A percentile compares a stretch with the other conserved stretches of the same genome.
phyloP scores from a whole-genome alignment of 2,888 invertebrate species.

The Orthosia gothica region DNA sequence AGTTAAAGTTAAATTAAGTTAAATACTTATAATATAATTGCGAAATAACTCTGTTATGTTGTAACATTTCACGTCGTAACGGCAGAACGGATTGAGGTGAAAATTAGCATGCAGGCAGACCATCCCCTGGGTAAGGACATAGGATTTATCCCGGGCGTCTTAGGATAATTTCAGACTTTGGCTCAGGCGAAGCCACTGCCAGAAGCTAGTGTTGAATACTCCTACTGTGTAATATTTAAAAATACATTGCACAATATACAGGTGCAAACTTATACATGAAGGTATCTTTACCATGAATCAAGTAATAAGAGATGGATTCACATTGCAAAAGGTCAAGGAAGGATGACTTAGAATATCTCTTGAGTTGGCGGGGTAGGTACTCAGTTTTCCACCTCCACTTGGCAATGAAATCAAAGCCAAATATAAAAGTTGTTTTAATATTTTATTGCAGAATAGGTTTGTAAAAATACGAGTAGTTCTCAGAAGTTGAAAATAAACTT shows the following conservation, averaged over 20 bases:
- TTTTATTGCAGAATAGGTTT: constrained; percentile 4
- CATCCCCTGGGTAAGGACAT: too few relatives aligned
- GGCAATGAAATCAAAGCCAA: constrained; percentile 20
- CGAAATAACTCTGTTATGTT: too few relatives aligned
- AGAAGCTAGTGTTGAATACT: too few relatives aligned
- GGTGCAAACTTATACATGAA: neutral
- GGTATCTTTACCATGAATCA: constrained; percentile 2
- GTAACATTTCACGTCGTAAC: too few relatives aligned
- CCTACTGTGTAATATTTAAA: too few relatives aligned
- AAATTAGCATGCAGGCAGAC: too few relatives aligned
- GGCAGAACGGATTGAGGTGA: too few relatives aligned
- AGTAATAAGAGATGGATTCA: constrained; percentile 20
- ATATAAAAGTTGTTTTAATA: constrained; percentile 2
- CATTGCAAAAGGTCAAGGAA: constrained; percentile 24
- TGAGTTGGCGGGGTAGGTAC: constrained; percentile 15
- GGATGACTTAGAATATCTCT: constrained; percentile 26
- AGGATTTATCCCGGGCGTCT: too few relatives aligned
- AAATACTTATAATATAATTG: too few relatives aligned
- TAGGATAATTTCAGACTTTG: too few relatives aligned
- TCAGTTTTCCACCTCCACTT: constrained; percentile 19
- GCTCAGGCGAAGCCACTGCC: too few relatives aligned
- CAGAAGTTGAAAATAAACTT: neutral
- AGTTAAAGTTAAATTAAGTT: too few relatives aligned
- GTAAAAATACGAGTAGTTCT: neutral
- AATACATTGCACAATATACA: neutral